Percentiles rank a stretch among this genome's conserved stretches.
Evolutionary conservation across 1,140 invertebrate genomes (phyloP).

Genomic region (Drosophila willistoni): DNA sequence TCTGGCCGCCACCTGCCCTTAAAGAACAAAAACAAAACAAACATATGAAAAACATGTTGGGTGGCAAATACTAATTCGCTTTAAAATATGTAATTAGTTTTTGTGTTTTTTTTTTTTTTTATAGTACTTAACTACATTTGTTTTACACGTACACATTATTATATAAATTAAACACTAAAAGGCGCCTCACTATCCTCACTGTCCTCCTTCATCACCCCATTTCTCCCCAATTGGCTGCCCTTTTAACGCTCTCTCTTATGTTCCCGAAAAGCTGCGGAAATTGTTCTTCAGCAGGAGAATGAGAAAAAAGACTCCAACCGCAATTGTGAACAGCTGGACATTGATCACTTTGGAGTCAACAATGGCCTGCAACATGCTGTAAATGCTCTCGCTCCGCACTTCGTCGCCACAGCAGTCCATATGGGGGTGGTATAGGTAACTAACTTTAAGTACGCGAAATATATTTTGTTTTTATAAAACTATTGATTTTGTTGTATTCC

Average conservation of each 20-base stretch:
- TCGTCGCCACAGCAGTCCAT: conserved; percentile 80
- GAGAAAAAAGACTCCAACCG: conserved; percentile 79
- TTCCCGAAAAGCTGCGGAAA: conserved; percentile 75
- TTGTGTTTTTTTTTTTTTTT: conserved; percentile 34
- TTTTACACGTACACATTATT: conserved; percentile 60
- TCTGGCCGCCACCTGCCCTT: conserved; percentile 17
- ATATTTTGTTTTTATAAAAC: conserved; percentile 23
- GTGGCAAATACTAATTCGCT: conserved; percentile 22
- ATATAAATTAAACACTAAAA: conserved; percentile 59
- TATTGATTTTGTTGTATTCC: conserved; percentile 44
- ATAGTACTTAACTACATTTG: conserved; percentile 61
- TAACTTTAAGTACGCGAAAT: conserved; percentile 44
- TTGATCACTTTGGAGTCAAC: conserved; percentile 79
- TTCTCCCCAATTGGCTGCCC: neutral
- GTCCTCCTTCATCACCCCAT: neutral
- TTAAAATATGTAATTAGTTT: conserved; percentile 27
- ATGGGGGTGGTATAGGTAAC: conserved; percentile 20
- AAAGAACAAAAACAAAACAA: conserved; percentile 32
- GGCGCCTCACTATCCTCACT: conserved; percentile 7
- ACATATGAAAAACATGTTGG: neutral
- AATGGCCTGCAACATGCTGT: conserved; percentile 74
- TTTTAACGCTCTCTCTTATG: conserved; percentile 31
- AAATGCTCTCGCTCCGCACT: conserved; percentile 73
- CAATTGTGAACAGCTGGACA: conserved; percentile 76
- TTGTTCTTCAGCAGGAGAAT: conserved; percentile 76